Evolutionary conservation across 2,888 invertebrate species (phyloP).

Genomic region (Phlogophora meticulosa): DNA sequence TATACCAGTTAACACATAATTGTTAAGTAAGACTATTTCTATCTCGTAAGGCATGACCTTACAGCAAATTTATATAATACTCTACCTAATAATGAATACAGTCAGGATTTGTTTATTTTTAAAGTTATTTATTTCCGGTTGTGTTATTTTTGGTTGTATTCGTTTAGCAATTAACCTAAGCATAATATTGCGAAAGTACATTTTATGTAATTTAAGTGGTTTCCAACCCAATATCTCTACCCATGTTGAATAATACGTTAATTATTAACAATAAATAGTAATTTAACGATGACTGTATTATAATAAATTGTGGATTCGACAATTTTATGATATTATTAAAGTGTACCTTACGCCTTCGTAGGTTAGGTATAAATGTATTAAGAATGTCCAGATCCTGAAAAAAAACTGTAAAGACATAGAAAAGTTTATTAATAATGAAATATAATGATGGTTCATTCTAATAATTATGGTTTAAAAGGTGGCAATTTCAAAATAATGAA

Average conservation of each 20-base stretch:
- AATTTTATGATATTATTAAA: conserved; percentile 56
- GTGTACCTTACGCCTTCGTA: conserved; percentile 55
- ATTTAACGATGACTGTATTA: conserved; percentile 20
- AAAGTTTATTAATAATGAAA: conserved; percentile 17
- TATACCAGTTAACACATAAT: too few relatives aligned
- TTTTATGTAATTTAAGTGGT: conserved; percentile 11
- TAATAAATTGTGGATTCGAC: conserved; percentile 21
- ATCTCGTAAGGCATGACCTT: too few relatives aligned
- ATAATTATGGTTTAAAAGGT: conserved; percentile 10
- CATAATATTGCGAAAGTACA: conserved; percentile 46
- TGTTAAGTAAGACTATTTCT: too few relatives aligned
- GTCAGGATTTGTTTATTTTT: conserved; percentile 7
- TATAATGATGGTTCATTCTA: conserved; percentile 1
- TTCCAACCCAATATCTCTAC: conserved; percentile 7
- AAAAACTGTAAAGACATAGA: neutral
- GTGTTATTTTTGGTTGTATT: conserved; percentile 47
- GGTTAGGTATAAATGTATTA: conserved; percentile 54
- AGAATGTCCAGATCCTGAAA: conserved; percentile 4
- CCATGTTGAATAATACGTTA: conserved; percentile 15
- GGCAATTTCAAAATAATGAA: conserved; percentile 12
- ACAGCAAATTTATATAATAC: too few relatives aligned
- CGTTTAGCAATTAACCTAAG: conserved; percentile 12
- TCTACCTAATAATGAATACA: neutral
- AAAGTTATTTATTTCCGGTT: conserved; percentile 44
- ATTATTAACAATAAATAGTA: neutral